Conservation (phyloP, 2,113 vertebrate genomes). For the Leptobrachium leishanense region DNA sequence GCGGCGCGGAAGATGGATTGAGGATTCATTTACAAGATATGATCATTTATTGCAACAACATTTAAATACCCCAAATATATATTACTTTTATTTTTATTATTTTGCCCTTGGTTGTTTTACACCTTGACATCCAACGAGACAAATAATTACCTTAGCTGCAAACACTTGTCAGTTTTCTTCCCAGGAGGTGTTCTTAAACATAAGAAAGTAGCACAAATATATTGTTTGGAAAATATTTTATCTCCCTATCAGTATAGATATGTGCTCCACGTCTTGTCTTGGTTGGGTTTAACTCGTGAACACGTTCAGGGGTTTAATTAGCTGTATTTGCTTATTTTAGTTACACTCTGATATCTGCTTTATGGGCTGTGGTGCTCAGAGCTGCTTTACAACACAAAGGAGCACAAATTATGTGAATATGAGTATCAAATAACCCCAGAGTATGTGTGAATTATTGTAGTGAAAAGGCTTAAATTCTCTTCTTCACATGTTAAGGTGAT, state of each 20-base stretch:
- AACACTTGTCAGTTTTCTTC: too few species aligned
- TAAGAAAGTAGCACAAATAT: too few species aligned
- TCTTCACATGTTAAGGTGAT: constrained; percentile 64
- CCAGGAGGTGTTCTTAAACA: too few species aligned
- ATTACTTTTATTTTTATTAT: too few species aligned
- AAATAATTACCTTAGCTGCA: too few species aligned
- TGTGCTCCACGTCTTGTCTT: accelerated
- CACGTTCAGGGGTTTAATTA: neutral
- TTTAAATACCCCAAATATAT: too few species aligned
- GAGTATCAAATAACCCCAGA: constrained; percentile 69
- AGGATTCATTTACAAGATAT: too few species aligned
- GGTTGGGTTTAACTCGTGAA: accelerated
- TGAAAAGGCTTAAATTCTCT: constrained; percentile 71
- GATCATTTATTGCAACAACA: too few species aligned
- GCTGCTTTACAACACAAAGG: constrained; percentile 57
- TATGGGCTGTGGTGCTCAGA: constrained; percentile 57
- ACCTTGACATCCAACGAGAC: too few species aligned
- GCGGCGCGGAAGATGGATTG: too few species aligned
- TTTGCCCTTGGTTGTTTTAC: too few species aligned
- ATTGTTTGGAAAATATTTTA: too few species aligned
- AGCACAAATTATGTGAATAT: constrained; percentile 66
- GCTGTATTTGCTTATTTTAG: constrained; percentile 46
- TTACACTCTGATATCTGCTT: constrained; percentile 56
- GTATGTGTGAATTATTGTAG: constrained; percentile 67
- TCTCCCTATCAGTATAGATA: neutral